A percentile compares a stretch with the other conserved stretches of the same genome.
These are phyloP conservation scores for Gymnosoma rotundatum DNA, from an alignment of 2,888 invertebrate species.

Conservation along the genomic window DNA sequence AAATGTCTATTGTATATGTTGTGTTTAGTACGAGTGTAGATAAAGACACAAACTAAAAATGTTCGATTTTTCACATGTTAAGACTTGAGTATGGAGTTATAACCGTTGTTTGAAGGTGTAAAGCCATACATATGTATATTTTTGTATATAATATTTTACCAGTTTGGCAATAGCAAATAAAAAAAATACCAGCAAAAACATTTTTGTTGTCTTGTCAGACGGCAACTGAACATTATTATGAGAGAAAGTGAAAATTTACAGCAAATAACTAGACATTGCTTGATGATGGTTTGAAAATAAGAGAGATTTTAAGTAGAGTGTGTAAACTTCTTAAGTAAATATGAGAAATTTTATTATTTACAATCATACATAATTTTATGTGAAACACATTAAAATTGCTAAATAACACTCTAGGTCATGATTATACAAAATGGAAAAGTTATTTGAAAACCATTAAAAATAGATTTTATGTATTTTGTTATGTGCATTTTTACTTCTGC, in stretches of 20 bases:
- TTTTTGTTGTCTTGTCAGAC: slow-evolving; percentile 2
- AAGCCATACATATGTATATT: slow-evolving; percentile 13
- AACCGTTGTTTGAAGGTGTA: slow-evolving; percentile 51
- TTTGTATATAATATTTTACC: slow-evolving; percentile 3
- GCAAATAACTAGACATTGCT: too few relatives aligned
- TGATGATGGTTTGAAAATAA: too few relatives aligned
- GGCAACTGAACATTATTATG: slow-evolving; percentile 29
- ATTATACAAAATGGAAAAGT: too few relatives aligned
- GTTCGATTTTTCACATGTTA: slow-evolving; percentile 42
- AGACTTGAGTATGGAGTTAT: slow-evolving; percentile 27
- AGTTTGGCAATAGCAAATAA: not conserved
- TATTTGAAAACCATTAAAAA: too few relatives aligned
- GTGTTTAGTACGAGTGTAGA: slow-evolving; percentile 20
- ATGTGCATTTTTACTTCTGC: too few relatives aligned
- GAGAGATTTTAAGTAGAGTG: too few relatives aligned
- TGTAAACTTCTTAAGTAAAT: too few relatives aligned
- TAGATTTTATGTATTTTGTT: too few relatives aligned
- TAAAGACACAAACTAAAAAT: slow-evolving; percentile 48
- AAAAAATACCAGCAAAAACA: slow-evolving; percentile 2
- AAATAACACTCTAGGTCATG: too few relatives aligned
- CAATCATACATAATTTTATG: too few relatives aligned
- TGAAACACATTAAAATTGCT: too few relatives aligned
- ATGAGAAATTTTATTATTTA: too few relatives aligned
- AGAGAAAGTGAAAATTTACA: slow-evolving; percentile 51
- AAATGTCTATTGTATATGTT: slow-evolving; percentile 60